Base-by-base conservation (phyloP, 1,140 invertebrate genomes). In the Nomia melanderi region DNA sequence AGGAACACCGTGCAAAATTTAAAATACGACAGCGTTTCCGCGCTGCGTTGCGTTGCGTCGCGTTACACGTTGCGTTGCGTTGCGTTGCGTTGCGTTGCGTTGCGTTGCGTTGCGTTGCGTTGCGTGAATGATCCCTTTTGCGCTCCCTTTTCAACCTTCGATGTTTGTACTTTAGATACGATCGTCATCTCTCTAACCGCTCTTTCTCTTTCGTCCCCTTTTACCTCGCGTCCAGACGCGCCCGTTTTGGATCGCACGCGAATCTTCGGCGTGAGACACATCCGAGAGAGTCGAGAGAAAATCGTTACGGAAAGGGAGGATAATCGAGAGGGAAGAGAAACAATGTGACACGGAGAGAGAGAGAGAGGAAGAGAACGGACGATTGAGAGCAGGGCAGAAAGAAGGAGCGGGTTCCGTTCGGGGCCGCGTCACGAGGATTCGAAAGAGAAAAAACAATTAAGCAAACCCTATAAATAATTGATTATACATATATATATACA, bases 401-500 rank as follows among this genome's bases (percentile, higher is more conserved):
- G 33, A 36, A 3, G 65, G 53, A 57, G 39, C 33, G 41, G 27
- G 53, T 69, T 54, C 54, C 54, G 27, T 14, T 44, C 11, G 39
- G 73, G 65, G 39, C 62, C 41, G 74, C 39, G 29, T 50, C 0
- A 65, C 27, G 56, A 56, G 36, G 29, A 80, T 39, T 60, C 39
- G 79, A 50, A 76, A 75, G 64, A 86, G 67, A 50, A 79, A 82
- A 85, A 86, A 81, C 78, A 67, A 87, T 87, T 87, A 90, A 90
- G 79, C 90, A 90, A n/a, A 89, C 86, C 86, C 78, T 91, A 91
- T 91, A 91, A 91, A 92, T 91, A 91, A 75, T 89, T 88, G 86
- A 81, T 83, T 85, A 85, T 78, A 86, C 73, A 87, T 85, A 87
- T 86, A 88, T 88, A 90, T 81, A 85, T 29, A 87, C 73, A 87